These are phyloP conservation scores for Melanchra persicariae DNA, from an alignment of 2,888 invertebrate genomes.

Conservation along the genomic window DNA sequence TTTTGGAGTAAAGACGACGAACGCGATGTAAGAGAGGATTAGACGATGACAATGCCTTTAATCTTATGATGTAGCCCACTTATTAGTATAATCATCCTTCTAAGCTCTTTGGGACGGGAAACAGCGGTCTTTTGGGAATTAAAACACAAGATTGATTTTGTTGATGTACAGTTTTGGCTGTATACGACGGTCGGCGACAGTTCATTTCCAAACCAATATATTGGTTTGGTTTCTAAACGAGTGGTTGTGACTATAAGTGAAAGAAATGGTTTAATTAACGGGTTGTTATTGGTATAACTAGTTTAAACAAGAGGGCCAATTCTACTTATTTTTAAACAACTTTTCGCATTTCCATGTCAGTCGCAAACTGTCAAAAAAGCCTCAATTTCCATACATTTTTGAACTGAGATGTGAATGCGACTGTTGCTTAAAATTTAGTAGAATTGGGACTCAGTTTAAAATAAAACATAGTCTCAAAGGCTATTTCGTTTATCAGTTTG, in stretches of 20 bases:
- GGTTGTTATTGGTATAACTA: not conserved
- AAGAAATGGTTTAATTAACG: not conserved
- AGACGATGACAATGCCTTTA: slow-evolving; percentile 58
- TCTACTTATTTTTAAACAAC: too few relatives aligned
- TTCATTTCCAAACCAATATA: slow-evolving; percentile 7
- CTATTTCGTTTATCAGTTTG: slow-evolving; percentile 1
- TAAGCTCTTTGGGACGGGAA: slow-evolving; percentile 52
- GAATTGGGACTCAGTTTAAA: too few relatives aligned
- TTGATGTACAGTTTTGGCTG: slow-evolving; percentile 29
- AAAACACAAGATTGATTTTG: slow-evolving; percentile 50
- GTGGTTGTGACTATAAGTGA: not conserved
- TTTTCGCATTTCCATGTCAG: too few relatives aligned
- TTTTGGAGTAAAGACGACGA: slow-evolving; percentile 29
- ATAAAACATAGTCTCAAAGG: not conserved
- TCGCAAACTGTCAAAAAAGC: too few relatives aligned
- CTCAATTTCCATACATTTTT: too few relatives aligned
- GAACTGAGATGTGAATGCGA: too few relatives aligned
- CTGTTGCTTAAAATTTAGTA: too few relatives aligned
- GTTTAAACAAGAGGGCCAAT: too few relatives aligned
- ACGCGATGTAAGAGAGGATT: slow-evolving; percentile 50
- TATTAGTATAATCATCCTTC: slow-evolving; percentile 57
- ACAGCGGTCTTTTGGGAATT: slow-evolving; percentile 17
- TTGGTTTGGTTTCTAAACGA: slow-evolving; percentile 13
- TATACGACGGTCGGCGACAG: not conserved
- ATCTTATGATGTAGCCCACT: slow-evolving; percentile 55